phyloP scores from a whole-genome alignment of 1,140 invertebrate genomes.

The Teleogryllus occipitalis region DNA sequence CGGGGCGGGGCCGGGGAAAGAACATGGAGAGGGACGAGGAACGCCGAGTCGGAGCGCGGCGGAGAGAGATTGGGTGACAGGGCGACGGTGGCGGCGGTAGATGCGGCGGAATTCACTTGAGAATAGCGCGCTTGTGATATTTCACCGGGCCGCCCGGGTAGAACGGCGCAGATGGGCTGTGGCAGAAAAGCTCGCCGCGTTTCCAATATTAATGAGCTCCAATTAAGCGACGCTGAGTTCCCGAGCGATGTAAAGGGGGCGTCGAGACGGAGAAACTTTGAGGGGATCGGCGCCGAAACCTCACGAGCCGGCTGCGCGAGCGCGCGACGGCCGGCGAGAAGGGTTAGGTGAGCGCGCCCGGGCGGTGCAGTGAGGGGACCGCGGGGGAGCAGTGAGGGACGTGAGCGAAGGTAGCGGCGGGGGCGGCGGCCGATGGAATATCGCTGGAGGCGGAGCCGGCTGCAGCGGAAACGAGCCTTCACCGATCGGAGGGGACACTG shows the following conservation, averaged over 20 bases:
- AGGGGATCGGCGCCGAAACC: not conserved
- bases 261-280: not conserved
- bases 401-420: too few species aligned
- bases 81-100: not conserved
- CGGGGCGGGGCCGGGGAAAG: not conserved
- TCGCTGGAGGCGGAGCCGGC: too few species aligned
- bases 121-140: not conserved
- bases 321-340: not conserved
- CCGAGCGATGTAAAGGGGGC: not conserved
- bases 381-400: too few species aligned
- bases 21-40: not conserved
- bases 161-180: not conserved
- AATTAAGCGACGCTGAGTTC: conserved; percentile 8
- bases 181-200: conserved; percentile 8
- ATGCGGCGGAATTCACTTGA: not conserved
- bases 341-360: not conserved
- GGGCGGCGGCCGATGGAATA: too few species aligned
- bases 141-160: not conserved
- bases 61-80: not conserved
- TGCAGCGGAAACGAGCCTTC: too few species aligned
- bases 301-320: not conserved
- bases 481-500: too few species aligned
- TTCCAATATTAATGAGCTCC: conserved; percentile 14
- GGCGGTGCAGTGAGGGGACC: too few species aligned
- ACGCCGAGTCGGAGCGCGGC: not conserved